A percentile compares a stretch with the other conserved stretches of the same genome.
Conservation (phyloP, 2,113 vertebrate genomes). For the Paradoxurus hermaphroditus region DNA sequence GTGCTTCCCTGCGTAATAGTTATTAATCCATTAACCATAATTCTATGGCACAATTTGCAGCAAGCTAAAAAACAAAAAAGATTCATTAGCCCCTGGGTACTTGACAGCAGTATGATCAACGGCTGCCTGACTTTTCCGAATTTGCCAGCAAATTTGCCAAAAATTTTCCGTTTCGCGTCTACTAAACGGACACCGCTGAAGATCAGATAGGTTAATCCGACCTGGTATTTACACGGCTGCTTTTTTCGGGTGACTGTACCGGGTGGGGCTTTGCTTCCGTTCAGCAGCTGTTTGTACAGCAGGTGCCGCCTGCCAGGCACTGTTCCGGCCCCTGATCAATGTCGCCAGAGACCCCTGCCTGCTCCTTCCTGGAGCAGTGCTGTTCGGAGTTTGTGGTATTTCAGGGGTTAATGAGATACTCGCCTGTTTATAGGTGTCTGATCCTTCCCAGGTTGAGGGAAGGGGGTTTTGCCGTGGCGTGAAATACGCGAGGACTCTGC, state of each 20-base stretch:
- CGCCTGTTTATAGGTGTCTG: background rate
- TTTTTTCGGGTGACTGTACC: background rate
- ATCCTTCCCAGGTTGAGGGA: background rate
- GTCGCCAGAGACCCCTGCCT: background rate
- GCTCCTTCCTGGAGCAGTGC: background rate
- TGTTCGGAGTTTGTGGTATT: background rate
- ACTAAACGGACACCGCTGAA: constrained; percentile 29
- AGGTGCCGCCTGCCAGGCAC: background rate
- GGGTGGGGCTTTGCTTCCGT: background rate
- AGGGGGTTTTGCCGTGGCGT: background rate
- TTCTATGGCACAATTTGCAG: constrained; percentile 30
- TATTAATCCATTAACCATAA: constrained; percentile 38
- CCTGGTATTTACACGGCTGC: background rate
- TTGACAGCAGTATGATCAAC: background rate
- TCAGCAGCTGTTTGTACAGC: background rate
- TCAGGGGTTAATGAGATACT: background rate
- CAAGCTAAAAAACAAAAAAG: background rate
- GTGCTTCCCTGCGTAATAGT: background rate
- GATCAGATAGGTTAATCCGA: background rate
- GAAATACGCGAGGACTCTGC: background rate
- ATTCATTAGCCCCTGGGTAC: constrained; percentile 37
- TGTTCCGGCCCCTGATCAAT: background rate
- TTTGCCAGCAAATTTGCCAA: background rate
- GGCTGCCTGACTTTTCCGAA: background rate
- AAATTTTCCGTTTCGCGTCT: too few relatives aligned